These are phyloP conservation scores for Lasioglossum morio DNA, from an alignment of 2,888 invertebrate genomes.

Conservation along the genomic window DNA sequence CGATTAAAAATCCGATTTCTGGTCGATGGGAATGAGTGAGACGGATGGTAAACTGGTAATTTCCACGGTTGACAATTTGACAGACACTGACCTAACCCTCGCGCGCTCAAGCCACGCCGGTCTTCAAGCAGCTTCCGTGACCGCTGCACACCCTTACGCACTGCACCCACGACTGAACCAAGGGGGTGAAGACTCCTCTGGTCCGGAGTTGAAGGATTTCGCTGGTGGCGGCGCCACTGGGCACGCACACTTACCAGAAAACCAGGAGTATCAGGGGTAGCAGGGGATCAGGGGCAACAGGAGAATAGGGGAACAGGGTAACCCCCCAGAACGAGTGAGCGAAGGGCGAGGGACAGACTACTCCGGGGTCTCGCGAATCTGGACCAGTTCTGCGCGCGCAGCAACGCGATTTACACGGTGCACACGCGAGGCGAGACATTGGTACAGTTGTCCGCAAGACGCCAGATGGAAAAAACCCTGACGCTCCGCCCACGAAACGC, in stretches of 20 bases:
- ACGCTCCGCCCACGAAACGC: conserved; percentile 59
- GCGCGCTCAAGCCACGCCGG: conserved; percentile 76
- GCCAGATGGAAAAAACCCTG: conserved; percentile 56
- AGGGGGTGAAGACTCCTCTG: conserved; percentile 44
- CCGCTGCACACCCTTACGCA: conserved; percentile 82
- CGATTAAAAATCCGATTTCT: neutral
- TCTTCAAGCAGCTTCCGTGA: conserved; percentile 75
- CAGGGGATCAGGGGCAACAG: neutral
- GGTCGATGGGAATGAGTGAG: neutral
- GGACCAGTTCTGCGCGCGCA: conserved; percentile 68
- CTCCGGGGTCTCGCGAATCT: conserved; percentile 55
- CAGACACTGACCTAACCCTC: conserved; percentile 77
- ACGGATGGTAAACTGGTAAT: neutral
- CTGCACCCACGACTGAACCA: conserved; percentile 77
- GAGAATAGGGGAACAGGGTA: conserved; percentile 11
- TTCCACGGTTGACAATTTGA: conserved; percentile 48
- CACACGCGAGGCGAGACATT: conserved; percentile 48
- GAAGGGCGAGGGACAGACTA: conserved; percentile 39
- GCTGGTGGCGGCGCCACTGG: conserved; percentile 74
- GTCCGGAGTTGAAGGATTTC: conserved; percentile 63
- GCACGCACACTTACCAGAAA: conserved; percentile 47
- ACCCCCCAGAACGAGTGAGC: conserved; percentile 31
- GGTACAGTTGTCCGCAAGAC: conserved; percentile 51
- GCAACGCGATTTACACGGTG: conserved; percentile 44
- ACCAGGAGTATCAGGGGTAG: conserved; percentile 2